Conservation (phyloP, 2,888 invertebrate genomes). For the Polymixis flavicincta region DNA sequence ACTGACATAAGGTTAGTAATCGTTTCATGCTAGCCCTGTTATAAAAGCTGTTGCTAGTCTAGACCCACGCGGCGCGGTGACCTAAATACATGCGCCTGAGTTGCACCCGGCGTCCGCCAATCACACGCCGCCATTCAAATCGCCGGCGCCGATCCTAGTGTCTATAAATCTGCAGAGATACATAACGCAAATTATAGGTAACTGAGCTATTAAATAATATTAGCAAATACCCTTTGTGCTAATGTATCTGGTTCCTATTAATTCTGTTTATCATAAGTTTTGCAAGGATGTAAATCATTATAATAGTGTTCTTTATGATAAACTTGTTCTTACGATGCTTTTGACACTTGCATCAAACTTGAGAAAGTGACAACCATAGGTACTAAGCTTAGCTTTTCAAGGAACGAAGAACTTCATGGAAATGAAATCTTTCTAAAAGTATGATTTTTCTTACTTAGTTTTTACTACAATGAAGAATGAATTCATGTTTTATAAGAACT, state of each 20-base stretch:
- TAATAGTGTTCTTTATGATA: slow-evolving; percentile 1
- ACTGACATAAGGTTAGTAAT: slow-evolving; percentile 60
- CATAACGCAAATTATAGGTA: slow-evolving; percentile 79
- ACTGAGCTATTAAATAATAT: slow-evolving; percentile 81
- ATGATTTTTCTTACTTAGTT: neutral
- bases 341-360: neutral
- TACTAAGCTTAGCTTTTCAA: neutral
- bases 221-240: slow-evolving; percentile 81
- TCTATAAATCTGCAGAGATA: slow-evolving; percentile 81
- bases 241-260: slow-evolving; percentile 63
- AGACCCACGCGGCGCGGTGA: slow-evolving; percentile 87
- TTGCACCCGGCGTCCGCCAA: slow-evolving; percentile 85
- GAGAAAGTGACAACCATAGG: neutral
- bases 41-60: slow-evolving; percentile 82
- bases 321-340: slow-evolving; percentile 5
- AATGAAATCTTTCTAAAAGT: neutral
- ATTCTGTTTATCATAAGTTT: slow-evolving; percentile 53
- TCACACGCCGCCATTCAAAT: slow-evolving; percentile 85
- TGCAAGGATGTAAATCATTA: slow-evolving; percentile 51
- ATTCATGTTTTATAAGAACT: neutral
- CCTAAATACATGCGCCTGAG: slow-evolving; percentile 87
- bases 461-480: neutral
- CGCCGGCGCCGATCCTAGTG: slow-evolving; percentile 84
- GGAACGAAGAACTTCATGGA: neutral
- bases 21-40: slow-evolving; percentile 64